Base-by-base conservation (phyloP, 2,113 vertebrate species). In the Cryptomyrus ogoouensis region DNA sequence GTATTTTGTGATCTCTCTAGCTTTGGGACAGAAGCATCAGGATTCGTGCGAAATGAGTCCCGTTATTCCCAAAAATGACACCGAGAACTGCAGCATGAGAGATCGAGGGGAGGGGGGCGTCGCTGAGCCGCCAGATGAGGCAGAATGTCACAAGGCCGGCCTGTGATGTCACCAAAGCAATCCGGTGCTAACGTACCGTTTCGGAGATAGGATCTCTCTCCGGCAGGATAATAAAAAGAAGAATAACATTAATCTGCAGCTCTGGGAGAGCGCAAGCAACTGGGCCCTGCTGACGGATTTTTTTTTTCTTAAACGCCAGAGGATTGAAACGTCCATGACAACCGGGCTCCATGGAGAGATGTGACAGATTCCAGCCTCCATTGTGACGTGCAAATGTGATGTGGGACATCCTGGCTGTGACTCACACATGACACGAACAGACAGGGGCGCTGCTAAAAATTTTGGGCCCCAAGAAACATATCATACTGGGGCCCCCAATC, bases 211-310 rank as follows among this genome's bases (percentile, higher is more conserved):
- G 47, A 89, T 89, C 88, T 56, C 47, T 56, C 88, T 9, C 85
- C n/a, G 35, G 47, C 50, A 56, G 19, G 88, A 31, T 80, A 83
- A 80, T 49, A 42, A 89, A 50, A 39, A 24, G n/a, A 35, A 17
- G 88, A 83, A 53, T 89, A 89, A 89, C 88, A 50, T 83, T 89
- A 50, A 53, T 56, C 74, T 35, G 46, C 27, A 35, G 9, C 88
- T 89, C 88, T 49, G 39, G 49, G 35, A 39, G 12, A 50, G 5
- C 21, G 39, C 8, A 50, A 77, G n/a, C 2, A 3, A 19, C 47
- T 31, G 17, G 85, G 74, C 31, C 17, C 3, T 24, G 47, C 88
- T 27, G 15, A 83, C 50, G 1, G 15, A 13, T 52, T 19, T 31
- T 53, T 31, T 88, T 70, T 8, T 66, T 49, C 44, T 50, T 35